These are phyloP conservation scores for Micropterix aruncella DNA, from an alignment of 2,888 invertebrate species.

Conservation along the genomic window DNA sequence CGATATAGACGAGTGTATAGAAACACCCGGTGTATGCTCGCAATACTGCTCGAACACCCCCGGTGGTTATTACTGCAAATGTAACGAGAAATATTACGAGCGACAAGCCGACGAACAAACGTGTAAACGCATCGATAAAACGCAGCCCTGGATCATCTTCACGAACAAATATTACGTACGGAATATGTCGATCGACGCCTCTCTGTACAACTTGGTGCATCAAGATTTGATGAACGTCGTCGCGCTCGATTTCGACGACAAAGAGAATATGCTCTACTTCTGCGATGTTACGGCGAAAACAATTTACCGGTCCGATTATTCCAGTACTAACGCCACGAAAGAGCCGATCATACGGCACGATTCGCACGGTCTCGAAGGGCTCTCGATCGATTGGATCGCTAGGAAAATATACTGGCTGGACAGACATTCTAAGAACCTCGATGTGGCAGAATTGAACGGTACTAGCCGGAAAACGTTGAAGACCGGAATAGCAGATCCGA, in stretches of 20 bases:
- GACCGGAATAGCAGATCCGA: conserved; percentile 81
- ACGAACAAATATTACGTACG: conserved; percentile 96
- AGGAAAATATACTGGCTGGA: conserved; percentile 96
- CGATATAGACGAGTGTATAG: conserved; percentile 82
- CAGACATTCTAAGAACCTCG: conserved; percentile 85
- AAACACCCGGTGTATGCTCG: conserved; percentile 81
- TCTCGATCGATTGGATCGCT: conserved; percentile 93
- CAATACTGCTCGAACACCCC: conserved; percentile 93
- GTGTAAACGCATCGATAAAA: conserved; percentile 75
- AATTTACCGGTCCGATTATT: conserved; percentile 63
- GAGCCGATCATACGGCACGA: conserved; percentile 85
- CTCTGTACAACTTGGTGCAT: conserved; percentile 72
- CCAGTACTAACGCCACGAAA: conserved; percentile 44
- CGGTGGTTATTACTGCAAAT: conserved; percentile 92
- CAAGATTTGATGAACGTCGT: conserved; percentile 95
- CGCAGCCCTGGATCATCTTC: conserved; percentile 77
- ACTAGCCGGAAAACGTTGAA: conserved; percentile 80
- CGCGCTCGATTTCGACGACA: conserved; percentile 85
- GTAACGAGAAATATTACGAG: conserved; percentile 83
- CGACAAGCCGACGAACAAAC: conserved; percentile 74
- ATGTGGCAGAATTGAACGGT: conserved; percentile 90
- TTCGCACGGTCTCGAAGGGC: conserved; percentile 93
- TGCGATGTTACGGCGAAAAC: conserved; percentile 94
- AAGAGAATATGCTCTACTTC: conserved; percentile 80
- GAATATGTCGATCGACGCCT: conserved; percentile 86